Percentiles rank a stretch among this genome's conserved stretches.
These are phyloP conservation scores for Erebia aethiops DNA, from an alignment of 2,888 invertebrate genomes.

Conservation along the genomic window DNA sequence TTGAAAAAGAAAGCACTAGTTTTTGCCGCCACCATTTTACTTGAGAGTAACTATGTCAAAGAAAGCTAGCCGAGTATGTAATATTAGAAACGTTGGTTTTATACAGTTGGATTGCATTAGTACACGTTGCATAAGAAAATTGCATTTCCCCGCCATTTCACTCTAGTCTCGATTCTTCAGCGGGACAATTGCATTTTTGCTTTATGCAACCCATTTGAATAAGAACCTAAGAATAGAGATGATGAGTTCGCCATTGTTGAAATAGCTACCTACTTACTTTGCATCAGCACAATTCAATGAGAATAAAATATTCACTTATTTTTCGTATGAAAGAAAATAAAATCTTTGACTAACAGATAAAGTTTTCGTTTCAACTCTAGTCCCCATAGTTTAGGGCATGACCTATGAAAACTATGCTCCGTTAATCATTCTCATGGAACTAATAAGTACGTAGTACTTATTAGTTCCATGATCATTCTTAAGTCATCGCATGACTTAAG, in stretches of 20 bases:
- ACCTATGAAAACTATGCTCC: too few species aligned
- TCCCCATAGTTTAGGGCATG: too few species aligned
- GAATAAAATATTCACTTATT: neutral
- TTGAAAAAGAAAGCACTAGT: constrained; percentile 81
- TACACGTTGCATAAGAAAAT: constrained; percentile 78
- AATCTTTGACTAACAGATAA: neutral
- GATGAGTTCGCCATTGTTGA: constrained; percentile 5
- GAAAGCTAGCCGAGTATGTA: constrained; percentile 79
- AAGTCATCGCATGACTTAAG: too few species aligned
- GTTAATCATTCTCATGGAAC: too few species aligned
- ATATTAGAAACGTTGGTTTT: constrained; percentile 77
- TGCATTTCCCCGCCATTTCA: constrained; percentile 67
- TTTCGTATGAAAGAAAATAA: neutral
- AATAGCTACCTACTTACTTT: neutral
- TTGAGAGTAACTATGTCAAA: constrained; percentile 72
- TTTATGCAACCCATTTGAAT: constrained; percentile 24
- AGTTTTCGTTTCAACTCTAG: too few species aligned
- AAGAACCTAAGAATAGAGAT: neutral
- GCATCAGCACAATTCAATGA: neutral
- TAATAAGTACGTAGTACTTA: too few species aligned
- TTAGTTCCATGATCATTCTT: too few species aligned
- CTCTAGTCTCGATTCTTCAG: constrained; percentile 40
- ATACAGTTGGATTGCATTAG: constrained; percentile 72
- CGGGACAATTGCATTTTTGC: constrained; percentile 43
- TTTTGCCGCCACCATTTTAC: constrained; percentile 72